Base-by-base conservation (phyloP, 2,797 vertebrate genomes). In the Cichlasoma orientale region DNA sequence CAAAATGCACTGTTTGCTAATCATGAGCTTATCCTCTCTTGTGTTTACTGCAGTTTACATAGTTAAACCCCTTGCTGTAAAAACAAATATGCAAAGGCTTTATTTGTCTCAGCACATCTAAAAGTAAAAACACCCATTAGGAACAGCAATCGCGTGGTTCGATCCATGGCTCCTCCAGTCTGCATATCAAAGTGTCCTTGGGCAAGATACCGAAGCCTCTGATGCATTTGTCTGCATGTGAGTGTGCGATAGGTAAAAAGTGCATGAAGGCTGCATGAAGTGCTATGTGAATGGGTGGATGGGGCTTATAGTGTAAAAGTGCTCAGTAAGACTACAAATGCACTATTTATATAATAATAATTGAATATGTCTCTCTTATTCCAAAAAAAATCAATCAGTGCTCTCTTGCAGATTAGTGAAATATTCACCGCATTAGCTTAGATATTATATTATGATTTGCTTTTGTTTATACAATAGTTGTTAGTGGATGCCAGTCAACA, bases 401-500 rank as follows among this genome's bases (percentile, higher is more conserved):
- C 44, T 56, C 25, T 8, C 33, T n/a, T 33, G 25, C 75, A 73
- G 74, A 59, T 75, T 25, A 74, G 59, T 73, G 16, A 77, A 81
- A 75, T 75, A 21, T 74, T 78, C 70, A 61, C 36, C 61, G 56
- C 75, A 78, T 82, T 56, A 70, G n/a, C 19, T 63, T 77, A 78
- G 68, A 83, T 78, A 68, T 57, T 55, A 55, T 78, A 68, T 68
- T 53, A 74, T 76, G 82, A 87, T 91, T 91, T 71, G 61, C 77
- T 86, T 89, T 89, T 92, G 85, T 91, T 90, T 88, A 85, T 84
- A 77, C 73, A 83, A 44, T 69, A 85, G 70, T 71, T 90, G 83
- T 87, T 82, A 61, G 58, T 86, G 66, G 82, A 87, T 87, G 85
- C 86, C 85, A 89, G 82, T 81, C 77, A 84, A 79, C 59, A 75